phyloP scores from a whole-genome alignment of 2,888 invertebrate species.

The Folsomia candida region DNA sequence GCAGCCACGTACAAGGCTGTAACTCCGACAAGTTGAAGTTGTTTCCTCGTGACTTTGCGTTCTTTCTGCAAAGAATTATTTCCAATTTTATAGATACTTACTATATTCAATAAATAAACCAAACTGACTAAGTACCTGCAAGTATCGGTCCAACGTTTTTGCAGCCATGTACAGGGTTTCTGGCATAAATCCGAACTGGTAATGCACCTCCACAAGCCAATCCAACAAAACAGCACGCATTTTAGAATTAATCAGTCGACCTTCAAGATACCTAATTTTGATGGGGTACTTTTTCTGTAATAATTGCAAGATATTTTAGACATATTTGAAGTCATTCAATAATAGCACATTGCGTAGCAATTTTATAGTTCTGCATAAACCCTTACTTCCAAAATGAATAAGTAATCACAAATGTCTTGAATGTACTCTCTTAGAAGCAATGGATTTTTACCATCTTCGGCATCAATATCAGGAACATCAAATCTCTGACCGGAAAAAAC shows the following conservation, averaged over 20 bases:
- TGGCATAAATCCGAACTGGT: slow-evolving; percentile 75
- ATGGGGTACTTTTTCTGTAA: slow-evolving; percentile 64
- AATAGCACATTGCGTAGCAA: neutral
- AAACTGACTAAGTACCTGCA: slow-evolving; percentile 65
- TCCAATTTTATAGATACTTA: neutral
- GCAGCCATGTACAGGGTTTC: slow-evolving; percentile 89
- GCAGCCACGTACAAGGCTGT: slow-evolving; percentile 85
- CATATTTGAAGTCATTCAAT: too few species aligned
- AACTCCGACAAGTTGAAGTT: slow-evolving; percentile 83
- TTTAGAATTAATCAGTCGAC: slow-evolving; percentile 67
- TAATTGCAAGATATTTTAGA: too few species aligned
- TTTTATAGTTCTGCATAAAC: neutral
- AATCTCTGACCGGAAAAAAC: slow-evolving; percentile 43
- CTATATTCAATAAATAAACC: neutral
- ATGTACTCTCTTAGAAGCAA: slow-evolving; percentile 79
- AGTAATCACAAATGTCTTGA: slow-evolving; percentile 83
- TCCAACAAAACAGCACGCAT: slow-evolving; percentile 89
- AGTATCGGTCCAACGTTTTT: slow-evolving; percentile 82
- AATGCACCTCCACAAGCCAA: slow-evolving; percentile 90
- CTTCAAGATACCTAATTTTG: slow-evolving; percentile 64
- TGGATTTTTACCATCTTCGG: slow-evolving; percentile 69
- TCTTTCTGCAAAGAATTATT: slow-evolving; percentile 60
- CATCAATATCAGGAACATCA: slow-evolving; percentile 65
- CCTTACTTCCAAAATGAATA: slow-evolving; percentile 68
- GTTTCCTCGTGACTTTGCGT: slow-evolving; percentile 64